These are phyloP conservation scores for Eupristina koningsbergeri DNA, from an alignment of 1,140 invertebrate species.

Conservation along the genomic window DNA sequence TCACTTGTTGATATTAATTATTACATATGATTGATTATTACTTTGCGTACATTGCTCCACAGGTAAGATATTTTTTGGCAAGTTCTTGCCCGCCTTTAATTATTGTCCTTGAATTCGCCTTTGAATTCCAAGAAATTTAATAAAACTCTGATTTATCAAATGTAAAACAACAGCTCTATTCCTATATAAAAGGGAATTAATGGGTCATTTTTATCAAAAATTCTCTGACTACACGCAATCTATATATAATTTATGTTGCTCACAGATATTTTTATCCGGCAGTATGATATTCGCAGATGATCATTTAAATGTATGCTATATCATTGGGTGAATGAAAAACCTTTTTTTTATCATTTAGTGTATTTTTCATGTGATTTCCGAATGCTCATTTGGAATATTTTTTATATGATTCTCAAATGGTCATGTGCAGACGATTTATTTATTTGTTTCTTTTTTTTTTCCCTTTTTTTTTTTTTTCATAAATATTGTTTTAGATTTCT, in stretches of 20 bases:
- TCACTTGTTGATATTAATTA: not conserved
- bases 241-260: conserved; percentile 22
- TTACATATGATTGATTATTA: not conserved
- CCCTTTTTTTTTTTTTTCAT: not conserved
- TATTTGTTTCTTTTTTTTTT: too few species aligned
- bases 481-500: not conserved
- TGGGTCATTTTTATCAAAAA: not conserved
- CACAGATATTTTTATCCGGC: conserved; percentile 7
- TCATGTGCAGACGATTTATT: too few species aligned
- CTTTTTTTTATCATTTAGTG: not conserved
- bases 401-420: too few species aligned
- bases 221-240: not conserved
- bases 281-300: not conserved
- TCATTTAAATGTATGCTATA: not conserved
- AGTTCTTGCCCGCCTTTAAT: not conserved
- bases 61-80: not conserved
- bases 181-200: not conserved
- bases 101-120: too few species aligned
- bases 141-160: not conserved
- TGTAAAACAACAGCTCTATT: not conserved
- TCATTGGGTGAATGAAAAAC: not conserved
- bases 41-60: not conserved
- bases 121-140: too few species aligned
- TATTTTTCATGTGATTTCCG: not conserved
- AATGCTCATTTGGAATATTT: not conserved